phyloP scores from a whole-genome alignment of 2,113 vertebrate genomes.

The Cariama cristata region DNA sequence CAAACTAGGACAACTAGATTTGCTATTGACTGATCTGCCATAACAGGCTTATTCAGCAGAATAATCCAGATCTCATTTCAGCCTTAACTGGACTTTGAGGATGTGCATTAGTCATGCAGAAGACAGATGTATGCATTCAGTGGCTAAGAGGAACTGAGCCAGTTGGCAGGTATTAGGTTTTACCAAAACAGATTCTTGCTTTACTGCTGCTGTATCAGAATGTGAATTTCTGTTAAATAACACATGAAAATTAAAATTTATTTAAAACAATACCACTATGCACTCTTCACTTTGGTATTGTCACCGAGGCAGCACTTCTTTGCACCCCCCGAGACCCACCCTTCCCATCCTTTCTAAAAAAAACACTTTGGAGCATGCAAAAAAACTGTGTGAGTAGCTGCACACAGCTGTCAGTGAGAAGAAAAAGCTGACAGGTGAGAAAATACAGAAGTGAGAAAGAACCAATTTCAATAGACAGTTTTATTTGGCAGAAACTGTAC shows the following conservation, averaged over 20 bases:
- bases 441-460: background rate
- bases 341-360: background rate
- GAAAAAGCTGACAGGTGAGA: background rate
- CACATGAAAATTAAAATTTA: background rate
- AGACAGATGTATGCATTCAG: background rate
- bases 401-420: background rate
- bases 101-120: background rate
- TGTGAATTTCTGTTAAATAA: background rate
- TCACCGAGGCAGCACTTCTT: background rate
- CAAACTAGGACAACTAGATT: background rate
- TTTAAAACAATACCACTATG: background rate
- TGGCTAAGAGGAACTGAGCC: background rate
- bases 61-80: background rate
- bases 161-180: background rate
- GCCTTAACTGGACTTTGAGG: background rate
- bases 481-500: background rate
- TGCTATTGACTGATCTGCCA: background rate
- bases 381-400: background rate
- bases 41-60: background rate
- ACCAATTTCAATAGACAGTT: background rate
- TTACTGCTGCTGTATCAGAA: background rate
- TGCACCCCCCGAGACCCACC: background rate
- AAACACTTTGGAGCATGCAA: accelerated
- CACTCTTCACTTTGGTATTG: background rate
- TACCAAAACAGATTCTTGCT: background rate